A percentile compares a stretch with the other conserved stretches of the same genome.
Conservation (phyloP, 2,888 invertebrate species). For the Drosophila algonquin region DNA sequence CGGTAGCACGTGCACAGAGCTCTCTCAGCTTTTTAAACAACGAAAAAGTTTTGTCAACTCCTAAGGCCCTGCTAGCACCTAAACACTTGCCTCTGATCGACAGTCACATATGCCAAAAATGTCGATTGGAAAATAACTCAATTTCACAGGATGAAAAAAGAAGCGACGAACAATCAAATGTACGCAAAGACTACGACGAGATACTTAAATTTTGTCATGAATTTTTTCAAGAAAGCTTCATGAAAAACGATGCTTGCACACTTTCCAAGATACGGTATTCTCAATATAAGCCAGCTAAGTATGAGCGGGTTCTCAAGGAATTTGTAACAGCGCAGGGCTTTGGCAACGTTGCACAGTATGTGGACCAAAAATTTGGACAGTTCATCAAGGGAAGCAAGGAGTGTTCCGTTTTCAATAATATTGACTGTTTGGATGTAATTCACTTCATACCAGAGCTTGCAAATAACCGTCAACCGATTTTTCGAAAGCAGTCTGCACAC, state of each 20-base stretch:
- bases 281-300: conserved; percentile 79
- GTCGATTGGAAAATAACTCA: conserved; percentile 57
- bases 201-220: conserved; percentile 80
- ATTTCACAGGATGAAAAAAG: neutral
- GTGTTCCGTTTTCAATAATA: conserved; percentile 39
- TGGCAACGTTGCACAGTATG: conserved; percentile 73
- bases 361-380: conserved; percentile 80
- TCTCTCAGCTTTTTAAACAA: conserved; percentile 77
- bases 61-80: conserved; percentile 71
- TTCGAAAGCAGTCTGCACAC: too few species aligned
- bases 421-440: conserved; percentile 42
- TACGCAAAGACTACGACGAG: conserved; percentile 61
- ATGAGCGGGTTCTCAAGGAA: conserved; percentile 77
- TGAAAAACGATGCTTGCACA: conserved; percentile 46
- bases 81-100: conserved; percentile 59
- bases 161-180: neutral
- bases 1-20: conserved; percentile 78
- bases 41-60: conserved; percentile 75
- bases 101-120: conserved; percentile 65
- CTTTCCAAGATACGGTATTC: conserved; percentile 56
- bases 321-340: conserved; percentile 79
- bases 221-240: conserved; percentile 79
- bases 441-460: neutral
- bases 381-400: conserved; percentile 64
- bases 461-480: too few species aligned